phyloP scores from a whole-genome alignment of 1,140 invertebrate species.

The Caenorhabditis brenneri region DNA sequence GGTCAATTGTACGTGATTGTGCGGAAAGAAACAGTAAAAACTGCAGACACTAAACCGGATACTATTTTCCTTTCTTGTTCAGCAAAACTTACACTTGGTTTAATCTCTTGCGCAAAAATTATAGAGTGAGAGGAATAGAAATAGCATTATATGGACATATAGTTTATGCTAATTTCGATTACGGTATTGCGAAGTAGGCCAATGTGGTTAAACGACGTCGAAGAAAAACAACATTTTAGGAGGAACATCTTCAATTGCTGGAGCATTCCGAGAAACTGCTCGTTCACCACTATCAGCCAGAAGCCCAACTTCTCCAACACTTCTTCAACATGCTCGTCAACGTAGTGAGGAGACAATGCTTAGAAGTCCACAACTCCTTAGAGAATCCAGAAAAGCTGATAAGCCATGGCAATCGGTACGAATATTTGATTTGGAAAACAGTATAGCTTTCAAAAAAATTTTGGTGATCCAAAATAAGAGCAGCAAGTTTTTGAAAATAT shows the following conservation, averaged over 20 bases:
- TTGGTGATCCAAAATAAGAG: no score
- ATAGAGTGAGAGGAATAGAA: no score
- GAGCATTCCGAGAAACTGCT: conserved; percentile 42
- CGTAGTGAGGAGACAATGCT: conserved; percentile 44
- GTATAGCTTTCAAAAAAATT: no score
- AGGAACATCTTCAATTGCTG: conserved; percentile 20
- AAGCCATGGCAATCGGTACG: conserved; percentile 46
- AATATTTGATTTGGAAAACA: not conserved
- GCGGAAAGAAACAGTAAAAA: not conserved
- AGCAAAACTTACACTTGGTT: conserved; percentile 24
- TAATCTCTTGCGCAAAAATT: not conserved
- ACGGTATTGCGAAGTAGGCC: not conserved
- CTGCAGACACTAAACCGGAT: not conserved
- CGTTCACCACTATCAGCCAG: conserved; percentile 19
- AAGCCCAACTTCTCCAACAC: conserved; percentile 52
- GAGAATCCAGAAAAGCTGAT: conserved; percentile 40
- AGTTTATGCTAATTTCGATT: not conserved
- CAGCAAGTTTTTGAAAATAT: not conserved
- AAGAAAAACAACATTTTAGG: not conserved
- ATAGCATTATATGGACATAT: not conserved
- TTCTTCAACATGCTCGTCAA: conserved; percentile 49
- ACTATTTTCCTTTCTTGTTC: not conserved
- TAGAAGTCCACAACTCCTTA: conserved; percentile 44
- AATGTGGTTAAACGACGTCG: not conserved
- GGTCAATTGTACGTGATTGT: conserved; percentile 21